Percentiles rank a stretch among this genome's conserved stretches.
Conservation (phyloP, 1,140 invertebrate species). For the Drosophila ercepeae region DNA sequence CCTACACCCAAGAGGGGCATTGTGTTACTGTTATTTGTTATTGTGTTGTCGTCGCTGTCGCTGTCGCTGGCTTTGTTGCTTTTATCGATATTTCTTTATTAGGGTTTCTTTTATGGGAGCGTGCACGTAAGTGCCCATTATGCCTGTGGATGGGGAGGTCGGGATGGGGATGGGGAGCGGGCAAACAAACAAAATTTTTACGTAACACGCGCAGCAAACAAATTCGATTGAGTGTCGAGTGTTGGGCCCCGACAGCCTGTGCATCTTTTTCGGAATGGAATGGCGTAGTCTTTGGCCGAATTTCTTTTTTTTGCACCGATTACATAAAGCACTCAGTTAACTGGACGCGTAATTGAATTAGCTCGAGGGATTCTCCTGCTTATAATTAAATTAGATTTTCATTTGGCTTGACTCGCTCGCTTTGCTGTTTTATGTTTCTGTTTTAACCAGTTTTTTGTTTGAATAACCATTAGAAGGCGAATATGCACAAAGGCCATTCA, state of each 20-base stretch:
- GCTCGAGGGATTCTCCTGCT: constrained; percentile 46
- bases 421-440: neutral
- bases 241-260: constrained; percentile 6
- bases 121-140: constrained; percentile 76
- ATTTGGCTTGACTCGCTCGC: constrained; percentile 7
- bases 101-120: constrained; percentile 79
- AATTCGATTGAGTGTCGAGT: constrained; percentile 51
- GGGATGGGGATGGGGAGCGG: neutral
- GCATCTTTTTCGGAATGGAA: neutral
- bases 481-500: constrained; percentile 14
- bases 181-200: constrained; percentile 52
- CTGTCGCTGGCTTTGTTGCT: constrained; percentile 46
- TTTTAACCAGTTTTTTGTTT: constrained; percentile 1
- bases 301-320: constrained; percentile 29
- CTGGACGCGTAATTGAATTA: constrained; percentile 49
- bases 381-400: constrained; percentile 66
- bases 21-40: constrained; percentile 30
- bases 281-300: neutral
- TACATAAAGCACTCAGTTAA: constrained; percentile 56
- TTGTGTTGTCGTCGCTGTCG: constrained; percentile 22
- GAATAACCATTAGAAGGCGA: constrained; percentile 4
- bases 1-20: constrained; percentile 18
- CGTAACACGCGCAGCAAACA: constrained; percentile 60
- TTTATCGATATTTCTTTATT: constrained; percentile 81
- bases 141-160: constrained; percentile 10